Base-by-base conservation (phyloP, 2,888 invertebrate species). In the Drosophila nr. medialis region DNA sequence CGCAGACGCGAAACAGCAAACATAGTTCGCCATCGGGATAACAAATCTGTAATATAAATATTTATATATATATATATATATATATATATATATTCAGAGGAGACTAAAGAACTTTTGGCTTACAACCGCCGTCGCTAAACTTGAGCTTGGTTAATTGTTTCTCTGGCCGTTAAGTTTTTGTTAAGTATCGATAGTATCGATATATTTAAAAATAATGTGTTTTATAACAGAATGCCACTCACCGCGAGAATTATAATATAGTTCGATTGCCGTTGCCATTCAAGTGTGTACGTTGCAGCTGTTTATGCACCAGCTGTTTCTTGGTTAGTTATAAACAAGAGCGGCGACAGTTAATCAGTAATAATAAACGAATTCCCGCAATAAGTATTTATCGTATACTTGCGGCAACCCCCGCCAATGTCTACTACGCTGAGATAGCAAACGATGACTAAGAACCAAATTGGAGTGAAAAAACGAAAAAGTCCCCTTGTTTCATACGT, bases 1-100 rank as follows among this genome's bases (percentile, higher is more conserved):
- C 98, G 91, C 97, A 96, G 0, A 97, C 95, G 1, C 98, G 94
- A 92, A 97, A 96, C 92, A 97, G 95, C 30, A 98, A 94, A 83
- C 96, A 96, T 27, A 97, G 93, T 66, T 95, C 94, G 0, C 96
- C 96, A 90, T 98, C 97, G 40, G 97, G 94, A 76, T 96, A 95
- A 87, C 96, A 96, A 18, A 98, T 95, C 96, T 96, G 2, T 27
- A 5, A 24, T 32, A 29, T 40, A 7, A 18, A 7, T 21, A 30
- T 42, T 6, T 21, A 11, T 6, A 11, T 21, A 5, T 10, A 5
- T 40, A 5, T 38, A 10, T 40, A n/a, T 29, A 29, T 6, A 11
- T 21, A 5, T 10, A 5, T 40, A 5, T 38, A 10, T 40, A n/a
- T 29, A 29, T 6, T 21, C 21, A n/a, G n/a, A 10, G n/a, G 10